Evolutionary conservation across 2,113 vertebrate genomes (phyloP), one percentile per base, ranked within the genome.

Genomic region (Orycteropus afer): DNA sequence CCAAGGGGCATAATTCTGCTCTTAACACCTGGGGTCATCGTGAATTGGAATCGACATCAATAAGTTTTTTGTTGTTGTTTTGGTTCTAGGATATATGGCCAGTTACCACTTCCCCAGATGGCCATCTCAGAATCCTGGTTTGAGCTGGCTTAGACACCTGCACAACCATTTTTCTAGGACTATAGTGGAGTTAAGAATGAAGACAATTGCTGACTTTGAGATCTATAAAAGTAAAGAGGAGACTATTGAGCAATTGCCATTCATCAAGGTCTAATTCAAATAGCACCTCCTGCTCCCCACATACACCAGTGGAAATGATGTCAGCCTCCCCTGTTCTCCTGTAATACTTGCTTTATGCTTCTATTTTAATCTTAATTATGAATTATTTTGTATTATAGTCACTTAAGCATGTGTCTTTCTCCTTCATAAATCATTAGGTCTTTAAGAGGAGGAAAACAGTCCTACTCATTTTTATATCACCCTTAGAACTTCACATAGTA

Each of bases 391-490:
- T 42, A 71, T 32, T 61, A 61, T 2, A 78, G 17, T 81, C 77
- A 84, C 80, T 95, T 89, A 89, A 84, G 77, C 65, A 40, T 12
- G 20, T 77, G 49, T 94, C 89, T 86, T 4, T 87, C 71, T 85
- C 67, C 45, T 86, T 93, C 47, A 88, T 88, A 82, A 95, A 85
- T 40, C 71, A 18, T 47, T 55, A 95, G 57, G 51, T 91, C 57
- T 80, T 91, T 93, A 94, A 94, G 53, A 88, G 37, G n/a, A 86
- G 37, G 61, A 25, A 81, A 86, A 85, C 23, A 27, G 9, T 81
- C 53, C 88, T 45, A 32, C 51, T 96, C 69, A 51, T 83, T 59
- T 85, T 91, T 73, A 49, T 53, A 32, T 88, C 65, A 67, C 27
- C 73, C 37, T 61, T 27, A 57, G 77, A 85, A 57, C 9, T 1